These are phyloP conservation scores for Nothobranchius furzeri DNA, from an alignment of 2,113 vertebrate species.

Conservation along the genomic window DNA sequence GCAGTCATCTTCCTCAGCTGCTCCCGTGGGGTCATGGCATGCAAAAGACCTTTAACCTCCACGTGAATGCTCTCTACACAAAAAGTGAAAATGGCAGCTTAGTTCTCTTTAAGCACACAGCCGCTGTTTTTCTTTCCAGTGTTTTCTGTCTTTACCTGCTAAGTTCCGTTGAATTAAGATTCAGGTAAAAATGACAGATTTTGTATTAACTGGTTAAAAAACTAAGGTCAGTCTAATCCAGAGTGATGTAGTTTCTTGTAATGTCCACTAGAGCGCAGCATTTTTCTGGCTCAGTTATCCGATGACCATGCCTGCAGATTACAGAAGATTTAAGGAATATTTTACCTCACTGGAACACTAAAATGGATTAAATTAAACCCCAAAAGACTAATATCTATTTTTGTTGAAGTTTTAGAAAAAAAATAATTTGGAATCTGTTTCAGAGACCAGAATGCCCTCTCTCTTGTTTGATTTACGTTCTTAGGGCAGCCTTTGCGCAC, in stretches of 20 bases:
- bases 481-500: no score
- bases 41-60: slow-evolving; percentile 43
- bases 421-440: neutral
- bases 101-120: neutral
- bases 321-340: neutral
- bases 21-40: slow-evolving; percentile 87
- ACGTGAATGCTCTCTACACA: slow-evolving; percentile 20
- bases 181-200: neutral
- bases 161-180: neutral
- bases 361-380: neutral
- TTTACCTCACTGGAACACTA: neutral
- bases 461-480: no score
- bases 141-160: neutral
- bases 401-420: neutral
- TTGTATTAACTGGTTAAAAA: no score
- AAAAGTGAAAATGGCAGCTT: neutral
- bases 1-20: slow-evolving; percentile 87
- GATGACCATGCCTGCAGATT: neutral
- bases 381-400: neutral
- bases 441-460: neutral
- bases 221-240: no score
- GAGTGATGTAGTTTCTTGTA: neutral
- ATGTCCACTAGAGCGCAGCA: slow-evolving; percentile 53
- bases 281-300: neutral
- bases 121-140: no score